These are phyloP conservation scores for Pluvialis apricaria DNA, from an alignment of 2,113 vertebrate genomes.

Conservation along the genomic window DNA sequence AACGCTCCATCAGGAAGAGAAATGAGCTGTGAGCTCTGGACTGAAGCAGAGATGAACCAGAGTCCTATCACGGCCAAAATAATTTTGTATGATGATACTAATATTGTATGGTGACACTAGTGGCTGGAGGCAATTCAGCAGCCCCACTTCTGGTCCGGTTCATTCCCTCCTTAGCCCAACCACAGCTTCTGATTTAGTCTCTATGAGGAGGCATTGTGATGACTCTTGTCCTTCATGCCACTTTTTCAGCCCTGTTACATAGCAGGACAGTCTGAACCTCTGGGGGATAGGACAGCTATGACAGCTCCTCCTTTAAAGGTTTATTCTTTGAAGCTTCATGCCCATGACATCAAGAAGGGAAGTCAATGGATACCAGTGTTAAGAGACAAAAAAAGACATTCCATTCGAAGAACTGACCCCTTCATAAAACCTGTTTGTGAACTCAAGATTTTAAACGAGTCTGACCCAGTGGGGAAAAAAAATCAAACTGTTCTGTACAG, in stretches of 20 bases:
- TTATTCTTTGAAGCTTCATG: conserved; percentile 32
- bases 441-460: conserved; percentile 46
- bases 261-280: not conserved
- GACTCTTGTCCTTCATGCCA: not conserved
- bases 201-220: not conserved
- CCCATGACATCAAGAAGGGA: conserved; percentile 32
- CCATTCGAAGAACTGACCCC: conserved; percentile 42
- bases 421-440: conserved; percentile 45
- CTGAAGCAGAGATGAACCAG: not conserved
- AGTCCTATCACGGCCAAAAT: not conserved
- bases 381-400: conserved; percentile 33
- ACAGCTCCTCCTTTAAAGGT: conserved; percentile 9
- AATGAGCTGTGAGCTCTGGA: not conserved
- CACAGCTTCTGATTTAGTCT: not conserved
- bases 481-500: conserved; percentile 49
- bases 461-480: conserved; percentile 53
- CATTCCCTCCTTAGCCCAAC: not conserved
- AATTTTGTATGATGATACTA: not conserved
- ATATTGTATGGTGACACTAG: not conserved
- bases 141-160: not conserved
- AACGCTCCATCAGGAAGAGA: not conserved
- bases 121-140: not conserved
- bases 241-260: not conserved
- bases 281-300: conserved; percentile 8
- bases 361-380: conserved; percentile 13